Evolutionary conservation across 2,113 vertebrate genomes (phyloP).

Genomic region (Triplophysa rosa): DNA sequence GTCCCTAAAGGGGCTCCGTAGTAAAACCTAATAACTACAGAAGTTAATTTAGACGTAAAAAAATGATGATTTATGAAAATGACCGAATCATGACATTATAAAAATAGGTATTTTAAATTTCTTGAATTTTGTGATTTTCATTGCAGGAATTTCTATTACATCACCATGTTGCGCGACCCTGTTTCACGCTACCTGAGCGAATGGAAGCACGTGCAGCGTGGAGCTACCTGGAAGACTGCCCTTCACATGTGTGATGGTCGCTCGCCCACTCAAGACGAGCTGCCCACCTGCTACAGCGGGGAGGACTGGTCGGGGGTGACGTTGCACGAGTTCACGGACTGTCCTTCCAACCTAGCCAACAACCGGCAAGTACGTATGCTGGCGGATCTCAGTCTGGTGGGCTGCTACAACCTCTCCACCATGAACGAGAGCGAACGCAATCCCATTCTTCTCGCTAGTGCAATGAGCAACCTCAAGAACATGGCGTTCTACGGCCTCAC

Average conservation of each 20-base stretch:
- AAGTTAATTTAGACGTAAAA: too few species aligned
- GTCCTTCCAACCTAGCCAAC: conserved; percentile 90
- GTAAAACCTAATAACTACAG: too few species aligned
- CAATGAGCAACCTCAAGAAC: conserved; percentile 94
- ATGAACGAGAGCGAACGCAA: conserved; percentile 93
- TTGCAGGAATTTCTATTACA: conserved; percentile 99
- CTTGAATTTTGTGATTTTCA: neutral
- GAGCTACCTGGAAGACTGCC: conserved; percentile 96
- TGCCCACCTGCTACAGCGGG: conserved; percentile 91
- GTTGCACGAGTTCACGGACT: conserved; percentile 92
- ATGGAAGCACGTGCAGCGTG: conserved; percentile 97
- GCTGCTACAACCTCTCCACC: conserved; percentile 97
- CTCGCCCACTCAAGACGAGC: conserved; percentile 91
- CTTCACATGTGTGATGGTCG: conserved; percentile 97
- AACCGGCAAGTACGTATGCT: conserved; percentile 98
- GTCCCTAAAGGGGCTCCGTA: too few species aligned
- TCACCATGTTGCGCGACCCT: conserved; percentile 97
- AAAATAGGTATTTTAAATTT: too few species aligned
- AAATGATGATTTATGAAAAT: too few species aligned
- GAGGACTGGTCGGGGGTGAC: conserved; percentile 97
- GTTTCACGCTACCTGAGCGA: conserved; percentile 97
- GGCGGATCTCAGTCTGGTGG: conserved; percentile 94
- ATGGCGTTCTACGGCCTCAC: conserved; percentile 98
- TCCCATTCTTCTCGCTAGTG: conserved; percentile 87
- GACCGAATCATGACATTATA: too few species aligned